Base-by-base conservation (phyloP, 1,140 invertebrate genomes). In the Dendroctonus valens region DNA sequence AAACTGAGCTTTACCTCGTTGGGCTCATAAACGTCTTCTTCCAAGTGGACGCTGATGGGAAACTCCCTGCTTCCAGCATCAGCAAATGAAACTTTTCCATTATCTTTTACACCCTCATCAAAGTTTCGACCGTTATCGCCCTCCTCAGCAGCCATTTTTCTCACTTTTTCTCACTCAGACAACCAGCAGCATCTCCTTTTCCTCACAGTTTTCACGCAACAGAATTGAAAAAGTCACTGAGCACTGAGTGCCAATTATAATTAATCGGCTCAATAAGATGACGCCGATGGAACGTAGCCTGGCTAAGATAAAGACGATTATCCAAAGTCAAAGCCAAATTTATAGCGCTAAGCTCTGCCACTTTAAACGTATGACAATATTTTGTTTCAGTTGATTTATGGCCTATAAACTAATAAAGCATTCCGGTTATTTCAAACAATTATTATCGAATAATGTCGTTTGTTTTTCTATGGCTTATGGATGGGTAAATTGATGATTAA, bases 291-390 rank as follows among this genome's bases (percentile, higher is more conserved):
- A 40, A 40, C 39, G 53, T 41, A 41, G 53, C 26, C 26, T 38
- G 46, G 41, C 12, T 44, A 44, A 12, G 40, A 44, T 15, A 58
- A 59, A 49, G 14, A 14, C 26, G 26, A 58, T 58, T 44, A 44
- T 38, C 15, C 7, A 26, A 58, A 58, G 55, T 44, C 55, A 58
- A 58, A 59, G 58, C 48, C 26, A 38, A 59, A 59, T 59, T 59
- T 59, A 59, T 59, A 41, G 44, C 58, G n/a, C 15, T 59, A 59
- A 59, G 58, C 58, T 59, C 8, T 37, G 14, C 15, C 42, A 11
- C 5, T 38, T 48, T 11, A 38, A 38, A 59, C 3, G 8, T 52
- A 59, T 59, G 42, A 48, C 58, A 49, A 59, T 41, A 41, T 48
- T 46, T 40, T 41, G 58, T 48, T 46, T 49, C n/a, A 12, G 8